Evolutionary conservation across 2,888 invertebrate genomes (phyloP), one percentile per base, ranked within the genome.

Genomic region (Nymphalis polychloros): DNA sequence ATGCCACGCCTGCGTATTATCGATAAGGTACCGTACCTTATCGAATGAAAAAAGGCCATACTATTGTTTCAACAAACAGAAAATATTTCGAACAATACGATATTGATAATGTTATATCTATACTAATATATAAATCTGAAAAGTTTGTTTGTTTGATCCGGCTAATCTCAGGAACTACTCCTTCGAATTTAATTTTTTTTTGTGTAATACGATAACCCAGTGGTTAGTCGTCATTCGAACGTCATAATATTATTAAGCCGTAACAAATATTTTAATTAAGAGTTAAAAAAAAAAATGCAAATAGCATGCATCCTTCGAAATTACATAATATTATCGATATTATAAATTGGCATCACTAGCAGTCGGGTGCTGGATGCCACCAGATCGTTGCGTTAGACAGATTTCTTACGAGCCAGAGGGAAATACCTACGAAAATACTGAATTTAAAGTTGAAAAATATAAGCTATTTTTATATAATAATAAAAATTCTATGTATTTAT

Each of bases 391-490:
- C 59, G 52, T 31, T 20, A 57, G 64, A 64, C 64, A 68, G 61
- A 59, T 68, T 62, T 68, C 63, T 60, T 59, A 59, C 52, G 60
- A 57, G 46, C 52, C 46, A 1, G 35, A 50, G 46, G 19, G 59
- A 59, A 67, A 68, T 68, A 64, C 61, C 68, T 10, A 41, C 35
- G 35, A n/a, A 57, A 10, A 41, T 57, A 55, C 49, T 8, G 52
- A 48, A 65, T 60, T 65, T 53, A 47, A 50, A 62, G 8, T 47
- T 64, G 61, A 62, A 46, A 62, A 61, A 57, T 64, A 55, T 63
- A 41, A 31, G 19, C 19, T 19, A 41, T 57, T 57, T 41, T 41
- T n/a, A n/a, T 41, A n/a, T 10, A 19, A 57, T 19, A 4, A n/a
- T n/a, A 7, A 49, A 1, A n/a, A 8, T 19, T 49, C 49, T 49